Evolutionary conservation across 2,797 vertebrate genomes (phyloP).

Genomic region (Iguana delicatissima): DNA sequence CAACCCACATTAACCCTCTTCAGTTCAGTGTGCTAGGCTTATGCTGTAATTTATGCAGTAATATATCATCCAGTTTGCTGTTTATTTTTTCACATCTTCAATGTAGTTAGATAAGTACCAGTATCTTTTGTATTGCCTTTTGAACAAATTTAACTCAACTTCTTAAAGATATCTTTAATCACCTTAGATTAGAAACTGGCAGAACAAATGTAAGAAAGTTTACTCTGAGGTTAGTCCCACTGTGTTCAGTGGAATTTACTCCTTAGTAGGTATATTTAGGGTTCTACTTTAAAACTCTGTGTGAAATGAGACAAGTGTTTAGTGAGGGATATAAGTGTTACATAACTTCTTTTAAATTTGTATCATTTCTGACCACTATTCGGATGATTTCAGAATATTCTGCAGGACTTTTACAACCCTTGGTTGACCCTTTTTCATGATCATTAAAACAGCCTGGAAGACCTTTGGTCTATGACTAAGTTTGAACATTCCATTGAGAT

Average conservation of each 20-base stretch:
- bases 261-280: neutral
- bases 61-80: neutral
- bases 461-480: slow-evolving; percentile 28
- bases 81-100: neutral
- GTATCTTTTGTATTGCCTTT: neutral
- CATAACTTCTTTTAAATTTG: slow-evolving; percentile 23
- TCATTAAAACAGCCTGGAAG: slow-evolving; percentile 55
- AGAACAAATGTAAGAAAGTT: neutral
- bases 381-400: slow-evolving; percentile 42
- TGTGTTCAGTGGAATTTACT: too few species aligned
- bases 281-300: neutral
- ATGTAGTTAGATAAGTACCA: neutral
- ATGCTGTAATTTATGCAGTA: neutral
- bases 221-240: neutral
- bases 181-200: neutral
- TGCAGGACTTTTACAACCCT: slow-evolving; percentile 47
- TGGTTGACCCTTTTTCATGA: slow-evolving; percentile 16
- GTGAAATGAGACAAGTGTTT: neutral
- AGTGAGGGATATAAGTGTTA: neutral
- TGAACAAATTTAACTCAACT: neutral
- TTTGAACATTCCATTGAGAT: slow-evolving; percentile 36
- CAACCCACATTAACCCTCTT: neutral
- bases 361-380: neutral
- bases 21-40: neutral
- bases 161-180: neutral